phyloP scores from a whole-genome alignment of 1,140 invertebrate species.

The Cherax quadricarinatus region DNA sequence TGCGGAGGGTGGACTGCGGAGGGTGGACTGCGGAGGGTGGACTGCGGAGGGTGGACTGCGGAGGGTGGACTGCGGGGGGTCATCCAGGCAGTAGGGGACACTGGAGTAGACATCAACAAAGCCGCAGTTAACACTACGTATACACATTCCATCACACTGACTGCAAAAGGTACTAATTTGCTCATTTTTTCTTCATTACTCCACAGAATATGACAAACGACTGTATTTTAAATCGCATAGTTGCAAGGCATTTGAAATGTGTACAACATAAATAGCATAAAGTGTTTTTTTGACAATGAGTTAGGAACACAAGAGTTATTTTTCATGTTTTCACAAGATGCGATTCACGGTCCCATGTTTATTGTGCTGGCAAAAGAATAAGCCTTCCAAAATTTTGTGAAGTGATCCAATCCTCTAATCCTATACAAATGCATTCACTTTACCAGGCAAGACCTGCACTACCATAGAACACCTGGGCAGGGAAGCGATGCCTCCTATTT shows the following conservation, averaged over 20 bases:
- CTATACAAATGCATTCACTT: not conserved
- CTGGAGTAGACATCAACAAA: constrained; percentile 34
- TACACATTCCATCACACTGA: constrained; percentile 22
- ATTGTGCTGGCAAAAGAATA: constrained; percentile 24
- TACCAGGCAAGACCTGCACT: not conserved
- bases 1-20: constrained; percentile 25
- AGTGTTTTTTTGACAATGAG: not conserved
- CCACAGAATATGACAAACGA: constrained; percentile 4
- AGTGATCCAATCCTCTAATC: constrained; percentile 7
- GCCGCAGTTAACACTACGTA: not conserved
- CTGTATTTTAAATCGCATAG: constrained; percentile 33
- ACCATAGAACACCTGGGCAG: not conserved
- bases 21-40: constrained; percentile 28
- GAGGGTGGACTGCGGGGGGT: constrained; percentile 25
- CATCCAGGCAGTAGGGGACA: constrained; percentile 32
- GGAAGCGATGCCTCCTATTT: not conserved
- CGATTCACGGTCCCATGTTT: constrained; percentile 12
- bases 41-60: constrained; percentile 17
- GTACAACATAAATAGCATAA: constrained; percentile 18
- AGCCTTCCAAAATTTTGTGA: constrained; percentile 22
- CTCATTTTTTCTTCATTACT: constrained; percentile 12
- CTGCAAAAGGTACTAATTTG: constrained; percentile 18
- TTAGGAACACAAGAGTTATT: constrained; percentile 28
- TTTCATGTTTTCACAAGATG: constrained; percentile 29
- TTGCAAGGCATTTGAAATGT: constrained; percentile 16